Percentiles rank a stretch among this genome's conserved stretches.
Conservation (phyloP, 2,888 invertebrate genomes). For the Acutogordius australiensis region DNA sequence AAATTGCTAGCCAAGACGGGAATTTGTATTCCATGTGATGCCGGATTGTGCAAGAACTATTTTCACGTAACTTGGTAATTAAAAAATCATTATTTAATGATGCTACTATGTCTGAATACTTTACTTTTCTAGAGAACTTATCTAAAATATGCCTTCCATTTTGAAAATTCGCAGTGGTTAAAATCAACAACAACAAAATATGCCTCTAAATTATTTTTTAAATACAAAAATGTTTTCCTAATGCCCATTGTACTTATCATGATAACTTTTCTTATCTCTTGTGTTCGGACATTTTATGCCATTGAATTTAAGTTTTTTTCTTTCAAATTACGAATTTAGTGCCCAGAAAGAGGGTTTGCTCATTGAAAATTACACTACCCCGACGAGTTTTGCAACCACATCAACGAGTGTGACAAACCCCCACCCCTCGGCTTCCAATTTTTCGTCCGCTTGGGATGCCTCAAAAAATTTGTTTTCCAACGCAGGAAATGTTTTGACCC, state of each 20-base stretch:
- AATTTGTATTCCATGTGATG: slow-evolving; percentile 83
- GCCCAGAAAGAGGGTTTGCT: slow-evolving; percentile 1
- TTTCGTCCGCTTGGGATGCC: neutral
- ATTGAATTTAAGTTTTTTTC: neutral
- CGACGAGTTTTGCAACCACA: neutral
- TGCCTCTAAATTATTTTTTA: too few species aligned
- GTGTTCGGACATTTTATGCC: too few species aligned
- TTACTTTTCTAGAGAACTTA: too few species aligned
- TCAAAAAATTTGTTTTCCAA: neutral
- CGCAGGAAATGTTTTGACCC: neutral
- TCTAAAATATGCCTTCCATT: too few species aligned
- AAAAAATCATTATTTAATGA: too few species aligned
- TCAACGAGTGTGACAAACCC: too few species aligned
- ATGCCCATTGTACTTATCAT: neutral
- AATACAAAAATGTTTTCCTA: neutral
- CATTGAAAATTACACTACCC: neutral
- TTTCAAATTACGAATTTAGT: neutral
- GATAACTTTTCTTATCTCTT: neutral
- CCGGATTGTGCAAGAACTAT: slow-evolving; percentile 81
- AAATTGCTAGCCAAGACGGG: slow-evolving; percentile 58
- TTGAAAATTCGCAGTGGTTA: too few species aligned
- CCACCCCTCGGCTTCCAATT: neutral
- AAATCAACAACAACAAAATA: too few species aligned
- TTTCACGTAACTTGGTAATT: slow-evolving; percentile 65
- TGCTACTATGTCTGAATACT: too few species aligned